Percentiles rank a stretch among this genome's conserved stretches.
These are phyloP conservation scores for Cyanoramphus novaezelandiae DNA, from an alignment of 2,113 vertebrate genomes.

Conservation along the genomic window DNA sequence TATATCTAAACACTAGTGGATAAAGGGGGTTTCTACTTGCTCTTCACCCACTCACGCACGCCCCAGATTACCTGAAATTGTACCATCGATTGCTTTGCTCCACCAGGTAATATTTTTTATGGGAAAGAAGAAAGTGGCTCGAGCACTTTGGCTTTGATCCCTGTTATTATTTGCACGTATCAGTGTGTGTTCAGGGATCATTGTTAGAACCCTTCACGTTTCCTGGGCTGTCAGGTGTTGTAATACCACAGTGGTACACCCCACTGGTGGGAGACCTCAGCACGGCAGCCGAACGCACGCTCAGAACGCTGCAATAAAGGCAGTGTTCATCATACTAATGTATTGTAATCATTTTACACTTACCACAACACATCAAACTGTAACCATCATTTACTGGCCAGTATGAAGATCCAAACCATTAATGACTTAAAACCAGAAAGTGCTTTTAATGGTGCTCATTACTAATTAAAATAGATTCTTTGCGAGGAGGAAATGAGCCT, in stretches of 20 bases:
- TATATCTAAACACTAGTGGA: not conserved
- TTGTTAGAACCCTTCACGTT: not conserved
- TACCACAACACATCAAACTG: not conserved
- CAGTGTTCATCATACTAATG: not conserved
- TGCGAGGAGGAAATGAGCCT: slow-evolving; percentile 40
- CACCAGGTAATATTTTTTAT: not conserved
- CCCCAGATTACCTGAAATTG: not conserved
- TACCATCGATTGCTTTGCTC: not conserved
- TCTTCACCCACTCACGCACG: not conserved
- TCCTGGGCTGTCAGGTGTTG: not conserved
- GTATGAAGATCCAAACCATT: not conserved
- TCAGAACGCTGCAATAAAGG: not conserved
- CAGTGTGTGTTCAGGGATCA: rapidly evolving
- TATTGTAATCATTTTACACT: not conserved
- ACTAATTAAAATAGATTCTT: slow-evolving; percentile 31
- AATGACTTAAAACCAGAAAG: slow-evolving; percentile 31
- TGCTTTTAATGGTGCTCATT: slow-evolving; percentile 22
- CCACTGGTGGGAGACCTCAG: not conserved
- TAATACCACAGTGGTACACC: not conserved
- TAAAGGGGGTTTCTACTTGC: not conserved
- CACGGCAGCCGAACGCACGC: not conserved
- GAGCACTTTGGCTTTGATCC: not conserved
- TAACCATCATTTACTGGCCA: not conserved
- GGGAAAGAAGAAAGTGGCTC: not conserved
- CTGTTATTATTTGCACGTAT: not conserved